Percentiles rank a stretch among this genome's conserved stretches.
Evolutionary conservation across 2,888 invertebrate genomes (phyloP).

Genomic region (Syrphus vitripennis): DNA sequence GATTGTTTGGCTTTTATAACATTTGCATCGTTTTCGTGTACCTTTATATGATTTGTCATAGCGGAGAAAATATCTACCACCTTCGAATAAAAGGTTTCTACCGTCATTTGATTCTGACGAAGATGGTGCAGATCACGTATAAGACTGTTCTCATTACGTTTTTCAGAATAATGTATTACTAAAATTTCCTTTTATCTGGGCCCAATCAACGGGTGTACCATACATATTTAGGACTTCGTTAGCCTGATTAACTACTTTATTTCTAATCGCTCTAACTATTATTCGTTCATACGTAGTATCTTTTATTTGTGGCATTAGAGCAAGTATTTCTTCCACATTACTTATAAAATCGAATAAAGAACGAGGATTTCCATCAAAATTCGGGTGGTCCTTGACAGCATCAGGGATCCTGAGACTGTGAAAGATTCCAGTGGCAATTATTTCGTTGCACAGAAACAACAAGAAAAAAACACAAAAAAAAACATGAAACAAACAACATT

Average conservation of each 20-base stretch:
- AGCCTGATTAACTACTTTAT: too few relatives aligned
- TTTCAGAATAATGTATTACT: conserved; percentile 60
- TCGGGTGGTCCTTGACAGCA: conserved; percentile 62
- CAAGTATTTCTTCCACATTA: too few relatives aligned
- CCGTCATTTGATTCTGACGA: conserved; percentile 33
- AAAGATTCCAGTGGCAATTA: conserved; percentile 20
- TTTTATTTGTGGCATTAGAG: too few relatives aligned
- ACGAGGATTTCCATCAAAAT: conserved; percentile 22
- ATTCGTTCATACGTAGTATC: too few relatives aligned
- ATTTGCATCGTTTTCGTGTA: conserved; percentile 47
- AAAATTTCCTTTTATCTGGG: conserved; percentile 64
- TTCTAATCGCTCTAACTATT: too few relatives aligned
- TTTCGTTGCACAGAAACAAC: too few relatives aligned
- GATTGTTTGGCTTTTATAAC: conserved; percentile 54
- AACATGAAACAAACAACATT: too few relatives aligned
- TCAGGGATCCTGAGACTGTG: conserved; percentile 61
- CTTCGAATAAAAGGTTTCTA: conserved; percentile 42
- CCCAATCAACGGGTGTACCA: too few relatives aligned
- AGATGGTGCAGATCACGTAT: conserved; percentile 55
- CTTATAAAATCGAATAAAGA: conserved; percentile 33
- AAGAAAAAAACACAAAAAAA: too few relatives aligned
- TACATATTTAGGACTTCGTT: too few relatives aligned
- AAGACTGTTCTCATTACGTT: conserved; percentile 48
- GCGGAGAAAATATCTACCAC: conserved; percentile 8
- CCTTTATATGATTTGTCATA: conserved; percentile 10